Evolutionary conservation across 2,113 vertebrate genomes (phyloP).

Genomic region (Columba janthina): DNA sequence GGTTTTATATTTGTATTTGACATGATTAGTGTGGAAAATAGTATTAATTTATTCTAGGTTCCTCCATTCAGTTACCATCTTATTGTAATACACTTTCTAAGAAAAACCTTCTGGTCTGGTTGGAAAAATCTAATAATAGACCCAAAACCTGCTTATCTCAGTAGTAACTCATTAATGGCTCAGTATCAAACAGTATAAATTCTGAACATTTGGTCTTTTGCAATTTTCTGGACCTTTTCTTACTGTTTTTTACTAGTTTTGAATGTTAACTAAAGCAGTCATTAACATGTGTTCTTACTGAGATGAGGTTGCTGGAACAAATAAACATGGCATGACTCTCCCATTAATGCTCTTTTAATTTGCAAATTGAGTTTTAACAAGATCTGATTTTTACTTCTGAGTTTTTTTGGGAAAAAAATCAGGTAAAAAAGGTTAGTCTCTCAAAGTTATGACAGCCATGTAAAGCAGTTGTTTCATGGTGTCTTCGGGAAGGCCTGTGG

Average conservation of each 20-base stretch:
- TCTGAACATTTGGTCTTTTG: background rate
- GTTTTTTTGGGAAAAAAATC: accelerated
- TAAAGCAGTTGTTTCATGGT: background rate
- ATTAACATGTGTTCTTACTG: background rate
- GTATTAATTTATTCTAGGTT: background rate
- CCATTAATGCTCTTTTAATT: background rate
- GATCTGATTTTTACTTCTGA: background rate
- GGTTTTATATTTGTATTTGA: background rate
- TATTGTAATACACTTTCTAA: background rate
- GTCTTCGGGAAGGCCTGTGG: background rate
- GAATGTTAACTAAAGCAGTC: background rate
- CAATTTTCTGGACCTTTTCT: background rate
- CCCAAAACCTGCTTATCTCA: background rate
- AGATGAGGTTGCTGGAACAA: background rate
- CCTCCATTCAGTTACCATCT: background rate
- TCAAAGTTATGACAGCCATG: background rate
- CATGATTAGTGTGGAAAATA: background rate
- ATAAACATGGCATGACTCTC: background rate
- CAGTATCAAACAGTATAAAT: background rate
- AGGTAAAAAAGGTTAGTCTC: accelerated
- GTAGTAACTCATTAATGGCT: background rate
- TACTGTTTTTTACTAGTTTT: background rate
- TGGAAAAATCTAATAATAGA: background rate
- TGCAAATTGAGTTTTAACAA: background rate
- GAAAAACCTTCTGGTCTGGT: background rate